Evolutionary conservation across 1,140 invertebrate genomes (phyloP).

Genomic region (Papilio xuthus): DNA sequence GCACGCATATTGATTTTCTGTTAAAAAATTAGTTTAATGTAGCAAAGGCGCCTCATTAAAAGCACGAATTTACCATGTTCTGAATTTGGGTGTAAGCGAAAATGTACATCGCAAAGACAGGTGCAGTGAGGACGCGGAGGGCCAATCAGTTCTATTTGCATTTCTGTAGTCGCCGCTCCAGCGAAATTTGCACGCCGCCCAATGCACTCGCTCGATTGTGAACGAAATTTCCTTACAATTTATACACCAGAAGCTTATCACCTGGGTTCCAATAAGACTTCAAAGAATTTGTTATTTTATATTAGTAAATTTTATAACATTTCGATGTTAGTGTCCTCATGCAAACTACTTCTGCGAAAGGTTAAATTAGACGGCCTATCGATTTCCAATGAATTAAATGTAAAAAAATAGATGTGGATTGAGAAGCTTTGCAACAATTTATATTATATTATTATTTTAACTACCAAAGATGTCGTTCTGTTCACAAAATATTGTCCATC

Average conservation of each 20-base stretch:
- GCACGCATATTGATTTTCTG: slow-evolving; percentile 51
- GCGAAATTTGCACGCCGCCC: slow-evolving; percentile 52
- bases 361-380: too few species aligned
- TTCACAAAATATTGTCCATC: too few species aligned
- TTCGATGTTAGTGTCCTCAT: background rate
- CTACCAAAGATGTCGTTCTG: too few species aligned
- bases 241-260: slow-evolving; percentile 48
- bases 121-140: slow-evolving; percentile 51
- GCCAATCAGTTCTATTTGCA: slow-evolving; percentile 71
- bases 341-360: background rate
- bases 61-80: slow-evolving; percentile 40
- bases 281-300: background rate
- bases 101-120: slow-evolving; percentile 54
- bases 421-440: too few species aligned
- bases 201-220: slow-evolving; percentile 54
- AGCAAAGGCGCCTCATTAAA: slow-evolving; percentile 44
- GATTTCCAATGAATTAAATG: too few species aligned
- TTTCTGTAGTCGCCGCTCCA: slow-evolving; percentile 65
- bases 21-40: slow-evolving; percentile 51
- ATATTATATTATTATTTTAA: too few species aligned
- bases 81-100: slow-evolving; percentile 49
- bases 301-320: background rate
- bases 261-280: background rate
- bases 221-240: slow-evolving; percentile 56
- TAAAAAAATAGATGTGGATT: too few species aligned